Evolutionary conservation across 2,888 invertebrate genomes (phyloP), one percentile per base, ranked within the genome.

Genomic region (Pseudococcus longispinus): DNA sequence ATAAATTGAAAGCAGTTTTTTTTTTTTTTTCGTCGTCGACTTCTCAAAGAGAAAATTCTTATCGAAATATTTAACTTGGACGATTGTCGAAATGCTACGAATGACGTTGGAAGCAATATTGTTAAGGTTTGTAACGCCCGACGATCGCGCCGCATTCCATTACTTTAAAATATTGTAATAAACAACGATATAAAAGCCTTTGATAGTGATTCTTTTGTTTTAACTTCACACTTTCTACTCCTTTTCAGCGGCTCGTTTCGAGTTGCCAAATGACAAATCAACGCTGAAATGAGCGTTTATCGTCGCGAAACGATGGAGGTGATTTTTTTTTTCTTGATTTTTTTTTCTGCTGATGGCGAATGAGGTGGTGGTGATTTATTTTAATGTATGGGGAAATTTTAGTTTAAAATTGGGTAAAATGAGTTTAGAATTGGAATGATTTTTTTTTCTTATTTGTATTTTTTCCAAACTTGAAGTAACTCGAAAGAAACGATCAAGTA

Each of bases 171-270:
- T 80, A 80, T 42, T 23, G 42, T 42, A 42, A 80, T 42, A 80
- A 74, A 74, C 74, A 37, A 23, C 65, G 65, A 65, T 65, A 65
- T 65, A 74, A 80, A 80, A 80, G 77, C 77, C 42, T 80, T 80
- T 80, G 77, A 42, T 42, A 23, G 37, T 20, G 77, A 80, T 80
- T 80, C 77, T 42, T 80, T 80, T 80, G 37, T 80, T 42, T 80
- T 13, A 80, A 80, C 13, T 80, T 11, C 8, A 20, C 77, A 80
- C 42, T 80, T 80, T 37, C 26, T 4, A 70, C 15, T 29, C 29
- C 26, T 70, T 70, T 70, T 70, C 60, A 70, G 29, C 11, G 15
- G 29, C 6, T 4, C 18, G n/a, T 65, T 65, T 60, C 8, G n/a
- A 23, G 26, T 26, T 60, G 23, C 23, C 60, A 70, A 70, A 70